phyloP scores from a whole-genome alignment of 2,888 invertebrate species.

The Melieria omissa region DNA sequence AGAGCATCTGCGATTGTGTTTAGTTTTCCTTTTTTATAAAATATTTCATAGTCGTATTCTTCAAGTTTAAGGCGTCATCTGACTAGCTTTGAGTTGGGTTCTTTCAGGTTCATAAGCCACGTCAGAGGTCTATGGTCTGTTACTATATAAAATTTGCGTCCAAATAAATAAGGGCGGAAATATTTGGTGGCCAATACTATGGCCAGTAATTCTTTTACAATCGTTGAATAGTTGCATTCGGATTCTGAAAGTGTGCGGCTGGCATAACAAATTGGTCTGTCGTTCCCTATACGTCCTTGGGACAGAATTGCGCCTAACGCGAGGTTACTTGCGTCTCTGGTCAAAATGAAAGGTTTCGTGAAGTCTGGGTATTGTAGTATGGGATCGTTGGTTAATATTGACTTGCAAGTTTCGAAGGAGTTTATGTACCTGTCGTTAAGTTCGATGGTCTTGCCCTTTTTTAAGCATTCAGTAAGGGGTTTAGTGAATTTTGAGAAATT shows the following conservation, averaged over 20 bases:
- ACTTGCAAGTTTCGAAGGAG: too few relatives aligned
- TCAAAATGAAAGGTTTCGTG: background rate
- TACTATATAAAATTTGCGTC: slow-evolving; percentile 22
- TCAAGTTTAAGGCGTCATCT: slow-evolving; percentile 28
- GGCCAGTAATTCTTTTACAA: slow-evolving; percentile 32
- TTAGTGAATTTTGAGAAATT: background rate
- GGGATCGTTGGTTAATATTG: background rate
- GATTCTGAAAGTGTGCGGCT: slow-evolving; percentile 19
- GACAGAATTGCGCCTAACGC: slow-evolving; percentile 32
- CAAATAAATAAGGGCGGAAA: slow-evolving; percentile 32
- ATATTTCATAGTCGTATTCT: slow-evolving; percentile 25
- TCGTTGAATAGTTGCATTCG: slow-evolving; percentile 31
- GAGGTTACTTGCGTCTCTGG: background rate
- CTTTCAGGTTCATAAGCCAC: slow-evolving; percentile 49
- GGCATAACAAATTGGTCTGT: slow-evolving; percentile 24
- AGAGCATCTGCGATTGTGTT: slow-evolving; percentile 30
- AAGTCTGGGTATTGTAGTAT: background rate
- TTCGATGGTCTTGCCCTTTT: background rate
- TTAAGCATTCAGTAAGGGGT: background rate
- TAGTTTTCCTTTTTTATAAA: slow-evolving; percentile 30
- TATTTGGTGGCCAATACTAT: slow-evolving; percentile 34
- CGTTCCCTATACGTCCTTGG: slow-evolving; percentile 6
- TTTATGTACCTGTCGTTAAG: background rate
- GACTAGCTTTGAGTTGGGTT: slow-evolving; percentile 47
- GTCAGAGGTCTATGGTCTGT: slow-evolving; percentile 13